phyloP scores from a whole-genome alignment of 2,113 vertebrate species.

The Xiphorhynchus elegans region DNA sequence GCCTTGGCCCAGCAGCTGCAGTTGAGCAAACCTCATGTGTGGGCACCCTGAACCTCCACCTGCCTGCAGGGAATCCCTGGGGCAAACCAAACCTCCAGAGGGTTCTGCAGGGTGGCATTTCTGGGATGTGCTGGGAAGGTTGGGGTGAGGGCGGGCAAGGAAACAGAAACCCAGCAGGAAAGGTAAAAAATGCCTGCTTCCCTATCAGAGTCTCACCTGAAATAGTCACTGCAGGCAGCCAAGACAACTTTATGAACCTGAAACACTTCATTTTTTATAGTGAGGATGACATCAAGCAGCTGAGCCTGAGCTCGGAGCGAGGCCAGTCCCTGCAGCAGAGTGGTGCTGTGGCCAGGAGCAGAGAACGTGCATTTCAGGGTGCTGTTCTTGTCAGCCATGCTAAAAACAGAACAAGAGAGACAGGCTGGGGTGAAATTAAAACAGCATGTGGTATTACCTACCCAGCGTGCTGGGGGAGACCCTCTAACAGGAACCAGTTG shows the following conservation, averaged over 20 bases:
- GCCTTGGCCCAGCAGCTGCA: neutral
- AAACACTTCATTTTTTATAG: slow-evolving; percentile 91
- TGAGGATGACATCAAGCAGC: slow-evolving; percentile 92
- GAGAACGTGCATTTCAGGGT: slow-evolving; percentile 93
- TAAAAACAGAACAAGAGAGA: slow-evolving; percentile 74
- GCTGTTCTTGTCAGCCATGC: slow-evolving; percentile 93
- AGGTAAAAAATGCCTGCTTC: neutral
- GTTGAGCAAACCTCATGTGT: neutral
- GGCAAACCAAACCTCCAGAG: neutral
- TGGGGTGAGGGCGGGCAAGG: neutral
- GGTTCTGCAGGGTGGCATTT: neutral
- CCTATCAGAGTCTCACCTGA: slow-evolving; percentile 81
- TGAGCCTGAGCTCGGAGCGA: slow-evolving; percentile 90
- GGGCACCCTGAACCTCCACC: neutral
- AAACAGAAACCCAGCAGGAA: neutral
- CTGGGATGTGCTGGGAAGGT: neutral
- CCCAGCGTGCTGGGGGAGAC: slow-evolving; percentile 6
- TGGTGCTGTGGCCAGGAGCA: slow-evolving; percentile 89
- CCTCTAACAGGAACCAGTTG: neutral
- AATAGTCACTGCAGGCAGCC: slow-evolving; percentile 98
- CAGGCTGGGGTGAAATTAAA: slow-evolving; percentile 21
- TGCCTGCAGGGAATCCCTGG: neutral
- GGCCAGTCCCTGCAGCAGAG: slow-evolving; percentile 91
- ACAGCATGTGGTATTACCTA: neutral
- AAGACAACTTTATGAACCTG: slow-evolving; percentile 95